Evolutionary conservation across 1,140 invertebrate genomes (phyloP), one percentile per base, ranked within the genome.

Genomic region (Chironomus striatipennis): DNA sequence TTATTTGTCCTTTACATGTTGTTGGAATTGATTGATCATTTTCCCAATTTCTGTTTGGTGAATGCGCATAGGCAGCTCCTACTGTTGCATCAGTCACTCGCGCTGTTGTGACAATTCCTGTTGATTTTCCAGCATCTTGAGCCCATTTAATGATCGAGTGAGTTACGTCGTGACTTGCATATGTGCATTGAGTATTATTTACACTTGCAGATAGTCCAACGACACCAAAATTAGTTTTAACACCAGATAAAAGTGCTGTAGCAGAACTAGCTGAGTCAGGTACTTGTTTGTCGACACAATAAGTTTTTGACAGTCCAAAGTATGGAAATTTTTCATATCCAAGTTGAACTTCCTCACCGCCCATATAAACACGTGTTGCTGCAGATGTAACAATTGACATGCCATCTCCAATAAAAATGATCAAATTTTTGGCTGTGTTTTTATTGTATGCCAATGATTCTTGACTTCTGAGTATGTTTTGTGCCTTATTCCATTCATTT

Each of bases 121-220:
- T 78, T 7, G 76, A 79, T 77, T 84, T 79, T 79, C 92, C 92
- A 82, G 88, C 87, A 76, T 90, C 85, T 79, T 93, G 89, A 0
- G 92, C 93, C 94, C 93, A 95, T 76, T 90, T 87, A 7, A 94
- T 84, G 65, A 96, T 84, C 0, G 92, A 93, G 80, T 82, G 87
- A 5, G 86, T 88, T 43, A 83, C 85, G 81, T 83, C 84, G 78
- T 86, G 87, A 2, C 85, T 80, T 73, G 86, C 83, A 0, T 84
- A 82, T 74, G 82, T 77, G 76, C 88, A 86, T 73, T 85, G 85
- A 20, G 85, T 83, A 70, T 84, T 83, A 42, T 84, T 82, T 4
- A 83, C 83, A 7, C 79, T 77, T 3, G 80, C 83, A 76, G 85
- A 84, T 9, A 90, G 80, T 0, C 89, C 89, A 2, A 90, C 64